phyloP scores from a whole-genome alignment of 2,888 invertebrate species.

The Brassicogethes aeneus region DNA sequence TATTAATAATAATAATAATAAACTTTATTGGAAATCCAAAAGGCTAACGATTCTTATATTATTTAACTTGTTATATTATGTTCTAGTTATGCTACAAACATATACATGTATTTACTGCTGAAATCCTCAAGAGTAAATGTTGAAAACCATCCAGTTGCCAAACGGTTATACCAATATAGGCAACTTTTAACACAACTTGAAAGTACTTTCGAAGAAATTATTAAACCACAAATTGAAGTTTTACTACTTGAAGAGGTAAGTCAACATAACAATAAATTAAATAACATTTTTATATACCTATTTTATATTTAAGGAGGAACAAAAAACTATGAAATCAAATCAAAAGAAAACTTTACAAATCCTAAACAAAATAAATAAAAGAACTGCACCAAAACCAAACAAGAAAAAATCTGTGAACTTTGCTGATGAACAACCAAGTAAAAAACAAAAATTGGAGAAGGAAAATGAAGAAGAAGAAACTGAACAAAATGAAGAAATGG shows the following conservation, averaged over 20 bases:
- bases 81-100: constrained; percentile 81
- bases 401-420: constrained; percentile 9
- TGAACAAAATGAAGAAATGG: constrained; percentile 12
- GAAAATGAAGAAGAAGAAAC: constrained; percentile 9
- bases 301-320: constrained; percentile 4
- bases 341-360: constrained; percentile 27
- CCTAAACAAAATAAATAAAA: constrained; percentile 11
- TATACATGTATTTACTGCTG: constrained; percentile 75
- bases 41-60: constrained; percentile 6
- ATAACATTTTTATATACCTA: too few species aligned
- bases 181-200: constrained; percentile 67
- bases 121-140: constrained; percentile 66
- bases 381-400: constrained; percentile 11
- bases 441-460: constrained; percentile 21
- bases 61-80: too few species aligned
- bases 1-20: not conserved
- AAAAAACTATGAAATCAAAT: too few species aligned
- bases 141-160: constrained; percentile 82
- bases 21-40: too few species aligned
- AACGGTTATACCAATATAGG: constrained; percentile 71
- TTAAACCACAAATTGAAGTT: constrained; percentile 58
- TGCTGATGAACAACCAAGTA: constrained; percentile 9
- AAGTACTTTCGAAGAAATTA: constrained; percentile 56
- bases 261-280: too few species aligned
- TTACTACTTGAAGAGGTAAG: constrained; percentile 39